Base-by-base conservation (phyloP, 2,113 vertebrate genomes). In the Ammospiza caudacuta region DNA sequence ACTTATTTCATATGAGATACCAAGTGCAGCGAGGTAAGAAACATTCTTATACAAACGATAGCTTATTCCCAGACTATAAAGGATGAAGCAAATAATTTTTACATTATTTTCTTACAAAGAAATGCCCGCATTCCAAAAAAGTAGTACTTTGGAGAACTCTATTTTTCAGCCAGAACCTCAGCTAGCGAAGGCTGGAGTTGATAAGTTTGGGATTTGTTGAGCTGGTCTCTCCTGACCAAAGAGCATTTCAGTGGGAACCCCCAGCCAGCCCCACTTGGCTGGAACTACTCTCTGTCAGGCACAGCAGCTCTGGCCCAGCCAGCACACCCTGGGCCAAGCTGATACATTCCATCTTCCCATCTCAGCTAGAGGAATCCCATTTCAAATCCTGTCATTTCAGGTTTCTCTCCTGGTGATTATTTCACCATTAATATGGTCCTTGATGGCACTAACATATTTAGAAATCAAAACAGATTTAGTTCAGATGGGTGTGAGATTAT, bases 261-360 rank as follows among this genome's bases (percentile, higher is more conserved):
- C 14, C 33, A 72, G 23, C 5, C 41, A 49, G 12, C 1, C 2
- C 9, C 18, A 10, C 29, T 44, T 1, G 3, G 27, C 18, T 59
- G n/a, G 31, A 79, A 54, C 22, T 27, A 15, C 5, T 15, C 43
- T 75, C 29, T 0, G 2, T 21, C 41, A 77, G 37, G 13, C 12
- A 19, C 1, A 4, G 5, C 7, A 13, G 43, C 55, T 69, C n/a
- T 39, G 35, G 51, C 9, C 19, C 41, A 54, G n/a, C 9, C 70
- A 69, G 24, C 19, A 25, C 2, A 3, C 22, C 24, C 33, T 15
- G 3, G 19, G 35, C 31, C 0, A 0, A 39, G 27, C 27, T 61
- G 51, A 29, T 62, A 59, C 37, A 20, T 76, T 64, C 70, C 4
- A 0, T 33, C n/a, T 93, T 73, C 68, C 49, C 19, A 44, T 21